Evolutionary conservation across 2,888 invertebrate genomes (phyloP), one percentile per base, ranked within the genome.

Genomic region (Philhelius pedissequus): DNA sequence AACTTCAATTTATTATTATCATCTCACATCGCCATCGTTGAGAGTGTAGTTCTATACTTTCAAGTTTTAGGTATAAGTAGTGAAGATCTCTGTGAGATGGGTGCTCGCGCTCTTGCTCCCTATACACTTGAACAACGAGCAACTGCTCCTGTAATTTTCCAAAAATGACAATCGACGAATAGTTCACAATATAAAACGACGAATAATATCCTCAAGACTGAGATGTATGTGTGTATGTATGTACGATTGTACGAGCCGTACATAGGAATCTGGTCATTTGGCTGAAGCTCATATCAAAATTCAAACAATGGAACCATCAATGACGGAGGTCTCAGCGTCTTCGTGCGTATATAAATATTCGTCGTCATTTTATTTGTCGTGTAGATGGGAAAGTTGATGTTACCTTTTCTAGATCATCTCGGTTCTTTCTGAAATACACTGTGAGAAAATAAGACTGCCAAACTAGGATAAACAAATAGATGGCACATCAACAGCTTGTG

Each of bases 221-320:
- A 48, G 20, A 22, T 20, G 45, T 20, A 22, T 9, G 22, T 22
- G 8, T 18, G 43, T 20, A 45, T 5, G 1, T 7, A 38, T 13
- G n/a, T 11, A 18, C 13, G 4, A 8, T n/a, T n/a, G n/a, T n/a
- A n/a, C n/a, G n/a, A 9, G 32, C 13, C 35, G 13, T 35, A 38
- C n/a, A 45, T 69, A 45, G 38, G 30, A 54, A 20, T 56, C 32
- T 32, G 62, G 32, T 64, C 62, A 69, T 60, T 48, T 43, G 32
- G 20, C 35, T 30, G 38, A 48, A 52, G 69, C 62, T 77, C 79
- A 71, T 80, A 84, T 84, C 84, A 84, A 76, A 75, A 66, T 66
- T 68, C 66, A 80, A 84, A 84, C 84, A 84, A 84, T 84, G 84
- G 50, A 79, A 79, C 79, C 84, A 79, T 84, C 84, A 79, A 79